Percentiles rank a stretch among this genome's conserved stretches.
These are phyloP conservation scores for Nymphalis c-album DNA, from an alignment of 2,888 invertebrate genomes.

Conservation along the genomic window DNA sequence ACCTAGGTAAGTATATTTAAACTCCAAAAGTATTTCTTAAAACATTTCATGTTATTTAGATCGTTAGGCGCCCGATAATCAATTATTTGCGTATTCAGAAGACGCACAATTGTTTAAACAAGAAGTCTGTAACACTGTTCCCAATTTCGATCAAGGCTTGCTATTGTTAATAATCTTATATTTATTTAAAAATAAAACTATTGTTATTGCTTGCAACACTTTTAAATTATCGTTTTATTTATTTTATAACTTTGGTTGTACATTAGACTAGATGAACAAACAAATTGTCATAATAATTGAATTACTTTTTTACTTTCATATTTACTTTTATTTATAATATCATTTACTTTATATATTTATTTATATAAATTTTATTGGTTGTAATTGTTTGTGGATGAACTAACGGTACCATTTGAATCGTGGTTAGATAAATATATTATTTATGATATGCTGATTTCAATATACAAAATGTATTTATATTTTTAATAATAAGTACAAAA, in stretches of 20 bases:
- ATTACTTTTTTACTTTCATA: no score
- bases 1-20: no score
- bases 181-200: conserved; percentile 20
- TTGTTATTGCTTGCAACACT: conserved; percentile 24
- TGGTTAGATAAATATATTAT: no score
- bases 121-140: conserved; percentile 38
- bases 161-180: conserved; percentile 44
- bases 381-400: no score
- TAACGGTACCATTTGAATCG: no score
- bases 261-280: conserved; percentile 1
- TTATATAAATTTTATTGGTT: no score
- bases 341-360: no score
- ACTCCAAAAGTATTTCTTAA: no score
- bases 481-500: no score
- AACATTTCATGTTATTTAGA: not conserved
- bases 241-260: not conserved
- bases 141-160: conserved; percentile 44
- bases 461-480: no score
- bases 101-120: conserved; percentile 56
- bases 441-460: no score
- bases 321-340: no score
- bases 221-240: not conserved
- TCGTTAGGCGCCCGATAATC: conserved; percentile 40
- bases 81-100: conserved; percentile 42
- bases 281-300: not conserved